Conservation (phyloP, 64 coral and sea anemone genomes). For the Pachyseris speciosa region DNA sequence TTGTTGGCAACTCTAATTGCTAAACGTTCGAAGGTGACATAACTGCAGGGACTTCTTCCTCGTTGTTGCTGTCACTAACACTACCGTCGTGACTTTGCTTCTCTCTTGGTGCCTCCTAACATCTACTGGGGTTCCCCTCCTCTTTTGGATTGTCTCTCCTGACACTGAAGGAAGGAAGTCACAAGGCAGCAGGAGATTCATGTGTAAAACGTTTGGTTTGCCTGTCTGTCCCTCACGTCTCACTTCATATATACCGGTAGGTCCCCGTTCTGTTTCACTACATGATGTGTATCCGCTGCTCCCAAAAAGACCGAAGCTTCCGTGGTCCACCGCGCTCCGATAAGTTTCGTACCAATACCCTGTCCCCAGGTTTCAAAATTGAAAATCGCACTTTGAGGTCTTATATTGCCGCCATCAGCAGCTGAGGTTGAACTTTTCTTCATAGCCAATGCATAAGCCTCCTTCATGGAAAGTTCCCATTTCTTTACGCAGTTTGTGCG, state of each 20-base stretch:
- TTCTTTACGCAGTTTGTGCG: conserved; percentile 38
- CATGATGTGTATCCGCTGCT: conserved; percentile 44
- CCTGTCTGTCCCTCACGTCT: neutral
- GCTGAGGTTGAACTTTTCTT: neutral
- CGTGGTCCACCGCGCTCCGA: conserved; percentile 31
- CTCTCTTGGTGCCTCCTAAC: neutral
- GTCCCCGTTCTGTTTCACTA: conserved; percentile 43
- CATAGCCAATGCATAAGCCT: conserved; percentile 33
- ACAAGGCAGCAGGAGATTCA: conserved; percentile 56
- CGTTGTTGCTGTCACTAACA: neutral
- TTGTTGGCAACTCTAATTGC: too few relatives aligned
- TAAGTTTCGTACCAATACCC: conserved; percentile 60
- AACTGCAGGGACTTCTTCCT: neutral
- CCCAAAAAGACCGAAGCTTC: conserved; percentile 57
- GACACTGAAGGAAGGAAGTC: conserved; percentile 13
- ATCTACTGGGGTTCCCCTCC: neutral
- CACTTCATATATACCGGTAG: conserved; percentile 49
- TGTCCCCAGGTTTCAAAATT: conserved; percentile 38
- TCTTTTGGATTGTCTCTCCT: neutral
- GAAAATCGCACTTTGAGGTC: conserved; percentile 40
- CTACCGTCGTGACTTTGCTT: neutral
- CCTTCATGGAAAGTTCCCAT: conserved; percentile 53
- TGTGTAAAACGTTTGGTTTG: conserved; percentile 17
- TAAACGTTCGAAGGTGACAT: neutral
- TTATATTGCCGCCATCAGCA: neutral